Conservation (phyloP, 2,888 invertebrate genomes). For the Cataglyphis livida region DNA sequence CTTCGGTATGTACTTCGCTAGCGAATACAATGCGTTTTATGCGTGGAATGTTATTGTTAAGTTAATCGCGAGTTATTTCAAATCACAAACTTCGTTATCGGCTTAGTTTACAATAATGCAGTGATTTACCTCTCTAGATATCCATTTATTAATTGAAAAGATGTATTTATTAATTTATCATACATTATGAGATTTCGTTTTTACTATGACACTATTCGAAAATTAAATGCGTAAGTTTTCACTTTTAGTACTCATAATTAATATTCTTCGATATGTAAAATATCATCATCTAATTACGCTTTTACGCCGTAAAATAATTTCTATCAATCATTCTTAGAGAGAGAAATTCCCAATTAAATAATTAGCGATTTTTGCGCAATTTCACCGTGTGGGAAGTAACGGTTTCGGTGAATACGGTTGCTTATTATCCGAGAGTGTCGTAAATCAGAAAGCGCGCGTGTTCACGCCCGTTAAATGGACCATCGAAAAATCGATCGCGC, state of each 20-base stretch:
- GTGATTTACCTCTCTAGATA: not conserved
- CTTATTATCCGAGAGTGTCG: constrained; percentile 57
- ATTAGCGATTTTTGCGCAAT: constrained; percentile 31
- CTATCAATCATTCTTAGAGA: constrained; percentile 4
- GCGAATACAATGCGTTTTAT: constrained; percentile 27
- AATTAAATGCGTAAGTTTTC: not conserved
- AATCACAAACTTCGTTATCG: not conserved
- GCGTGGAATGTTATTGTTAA: constrained; percentile 17
- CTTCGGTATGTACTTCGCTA: not conserved
- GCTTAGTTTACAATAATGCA: not conserved
- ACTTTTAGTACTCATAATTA: not conserved
- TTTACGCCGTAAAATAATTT: not conserved
- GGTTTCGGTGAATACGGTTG: constrained; percentile 32
- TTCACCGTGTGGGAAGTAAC: constrained; percentile 31
- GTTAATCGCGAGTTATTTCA: not conserved
- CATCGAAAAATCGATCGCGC: constrained; percentile 69
- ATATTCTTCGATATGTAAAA: not conserved
- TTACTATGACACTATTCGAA: not conserved
- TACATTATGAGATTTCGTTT: not conserved
- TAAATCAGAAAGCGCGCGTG: constrained; percentile 67
- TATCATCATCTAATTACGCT: not conserved
- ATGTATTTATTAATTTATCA: not conserved
- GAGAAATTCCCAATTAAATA: constrained; percentile 39
- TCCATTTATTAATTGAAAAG: not conserved
- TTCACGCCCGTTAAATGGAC: constrained; percentile 71